Base-by-base conservation (phyloP, 2,797 vertebrate species). In the Calcarius lapponicus region DNA sequence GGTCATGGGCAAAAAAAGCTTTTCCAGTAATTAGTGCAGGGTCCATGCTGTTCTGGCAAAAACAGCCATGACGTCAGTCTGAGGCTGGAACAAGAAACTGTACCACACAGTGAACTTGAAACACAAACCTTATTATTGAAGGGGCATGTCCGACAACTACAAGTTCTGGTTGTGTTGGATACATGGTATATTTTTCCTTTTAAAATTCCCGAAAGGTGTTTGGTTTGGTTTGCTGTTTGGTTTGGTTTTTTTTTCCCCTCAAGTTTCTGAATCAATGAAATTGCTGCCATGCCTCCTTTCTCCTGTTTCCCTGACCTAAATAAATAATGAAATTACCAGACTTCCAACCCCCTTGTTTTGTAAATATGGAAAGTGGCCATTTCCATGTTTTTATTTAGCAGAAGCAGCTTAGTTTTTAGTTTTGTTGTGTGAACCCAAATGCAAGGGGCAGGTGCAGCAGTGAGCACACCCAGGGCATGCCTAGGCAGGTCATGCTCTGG, bases 1-100 rank as follows among this genome's bases (percentile, higher is more conserved):
- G 92, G 94, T 96, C 94, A 96, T 94, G 92, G 90, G 81, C 92
- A 93, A 86, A 94, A 73, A 91, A 79, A 86, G 76, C 89, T 94
- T 96, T 97, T 96, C 94, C 95, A 96, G 95, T 96, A 95, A 97
- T 97, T 96, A 96, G 88, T 86, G 86, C 84, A 80, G 94, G 92
- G 88, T 91, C 95, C 85, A 18, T 84, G 92, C 95, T 95, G 92
- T 96, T 95, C 84, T 97, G 96, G 95, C 95, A 95, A 80, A 96
- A 95, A 74, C 86, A 91, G 32, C 56, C 48, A 43, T 97, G 95
- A 96, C 4, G 47, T 96, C 95, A 94, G 88, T 57, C 31, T 1
- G 12, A 70, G 81, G 28, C 54, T 74, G 76, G 94, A 74, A 80
- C 51, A 64, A 91, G 85, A 78, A 89, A 61, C 88, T 75, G 57